A percentile compares a stretch with the other conserved stretches of the same genome.
These are phyloP conservation scores for Drosophila mauritiana DNA, from an alignment of 1,140 invertebrate species.

Conservation along the genomic window DNA sequence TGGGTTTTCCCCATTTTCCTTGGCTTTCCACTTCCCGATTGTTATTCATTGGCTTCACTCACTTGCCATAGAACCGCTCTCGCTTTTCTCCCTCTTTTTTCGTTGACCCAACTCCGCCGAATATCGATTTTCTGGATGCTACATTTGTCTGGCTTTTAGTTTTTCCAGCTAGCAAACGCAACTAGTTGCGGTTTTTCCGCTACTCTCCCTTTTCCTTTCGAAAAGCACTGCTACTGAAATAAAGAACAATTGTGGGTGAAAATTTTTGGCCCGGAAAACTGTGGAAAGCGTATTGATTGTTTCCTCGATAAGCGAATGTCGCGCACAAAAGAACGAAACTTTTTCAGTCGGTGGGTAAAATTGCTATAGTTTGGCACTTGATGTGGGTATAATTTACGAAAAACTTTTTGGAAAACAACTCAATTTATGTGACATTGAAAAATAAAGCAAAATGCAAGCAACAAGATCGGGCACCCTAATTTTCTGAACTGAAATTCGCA, in stretches of 20 bases:
- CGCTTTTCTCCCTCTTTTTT: conserved; percentile 19
- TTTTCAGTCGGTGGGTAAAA: conserved; percentile 9
- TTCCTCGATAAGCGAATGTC: conserved; percentile 28
- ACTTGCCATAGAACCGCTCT: conserved; percentile 16
- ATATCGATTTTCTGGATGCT: conserved; percentile 65
- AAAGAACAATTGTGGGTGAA: conserved; percentile 17
- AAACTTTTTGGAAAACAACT: conserved; percentile 33
- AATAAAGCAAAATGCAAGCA: too few species aligned
- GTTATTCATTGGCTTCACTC: conserved; percentile 81
- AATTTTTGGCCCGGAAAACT: conserved; percentile 23
- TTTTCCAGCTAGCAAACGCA: conserved; percentile 57
- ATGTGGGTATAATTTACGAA: conserved; percentile 15
- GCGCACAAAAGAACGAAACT: conserved; percentile 5
- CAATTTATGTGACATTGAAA: conserved; percentile 6
- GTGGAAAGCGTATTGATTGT: conserved; percentile 46
- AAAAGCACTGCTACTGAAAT: conserved; percentile 21
- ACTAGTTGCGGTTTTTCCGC: conserved; percentile 63
- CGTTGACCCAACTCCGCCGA: conserved; percentile 61
- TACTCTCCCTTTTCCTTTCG: background rate
- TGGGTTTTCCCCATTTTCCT: conserved; percentile 5
- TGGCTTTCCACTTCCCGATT: conserved; percentile 36
- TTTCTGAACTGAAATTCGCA: background rate
- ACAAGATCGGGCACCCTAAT: too few species aligned
- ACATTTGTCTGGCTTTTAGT: conserved; percentile 77
- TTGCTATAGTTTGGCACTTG: conserved; percentile 13